Evolutionary conservation across 2,113 vertebrate species (phyloP).

Genomic region (Gallinago media): DNA sequence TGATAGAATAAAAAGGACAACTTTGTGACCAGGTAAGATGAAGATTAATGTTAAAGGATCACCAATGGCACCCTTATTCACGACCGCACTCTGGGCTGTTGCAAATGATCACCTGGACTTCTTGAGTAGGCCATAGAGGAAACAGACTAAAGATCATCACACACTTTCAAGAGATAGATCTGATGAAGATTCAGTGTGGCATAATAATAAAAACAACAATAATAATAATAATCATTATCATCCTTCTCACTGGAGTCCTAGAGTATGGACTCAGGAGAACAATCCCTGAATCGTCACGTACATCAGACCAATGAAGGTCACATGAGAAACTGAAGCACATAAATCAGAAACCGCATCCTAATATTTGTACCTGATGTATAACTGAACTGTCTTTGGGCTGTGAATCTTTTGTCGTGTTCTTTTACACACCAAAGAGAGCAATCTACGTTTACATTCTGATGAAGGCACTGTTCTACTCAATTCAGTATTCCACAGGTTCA

Average conservation of each 20-base stretch:
- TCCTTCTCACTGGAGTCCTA: not conserved
- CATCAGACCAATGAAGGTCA: not conserved
- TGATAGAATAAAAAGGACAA: not conserved
- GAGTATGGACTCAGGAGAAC: not conserved
- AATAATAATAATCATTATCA: not conserved
- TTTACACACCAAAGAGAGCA: not conserved
- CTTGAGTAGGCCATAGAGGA: not conserved
- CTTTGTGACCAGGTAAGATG: not conserved
- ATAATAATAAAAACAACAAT: not conserved
- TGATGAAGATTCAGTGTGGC: not conserved
- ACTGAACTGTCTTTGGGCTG: not conserved
- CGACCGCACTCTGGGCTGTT: not conserved
- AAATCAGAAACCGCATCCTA: not conserved
- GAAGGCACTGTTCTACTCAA: not conserved
- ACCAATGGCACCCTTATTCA: not conserved
- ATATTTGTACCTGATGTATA: not conserved
- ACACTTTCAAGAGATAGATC: not conserved
- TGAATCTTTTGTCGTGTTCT: not conserved
- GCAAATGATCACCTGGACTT: not conserved
- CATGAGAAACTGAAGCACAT: not conserved
- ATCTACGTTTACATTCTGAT: not conserved
- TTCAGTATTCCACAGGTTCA: slow-evolving; percentile 29
- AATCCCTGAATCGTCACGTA: not conserved
- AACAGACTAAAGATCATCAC: not conserved
- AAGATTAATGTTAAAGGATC: not conserved